These are phyloP conservation scores for Nothocercus julius DNA, from an alignment of 2,113 vertebrate species.

Conservation along the genomic window DNA sequence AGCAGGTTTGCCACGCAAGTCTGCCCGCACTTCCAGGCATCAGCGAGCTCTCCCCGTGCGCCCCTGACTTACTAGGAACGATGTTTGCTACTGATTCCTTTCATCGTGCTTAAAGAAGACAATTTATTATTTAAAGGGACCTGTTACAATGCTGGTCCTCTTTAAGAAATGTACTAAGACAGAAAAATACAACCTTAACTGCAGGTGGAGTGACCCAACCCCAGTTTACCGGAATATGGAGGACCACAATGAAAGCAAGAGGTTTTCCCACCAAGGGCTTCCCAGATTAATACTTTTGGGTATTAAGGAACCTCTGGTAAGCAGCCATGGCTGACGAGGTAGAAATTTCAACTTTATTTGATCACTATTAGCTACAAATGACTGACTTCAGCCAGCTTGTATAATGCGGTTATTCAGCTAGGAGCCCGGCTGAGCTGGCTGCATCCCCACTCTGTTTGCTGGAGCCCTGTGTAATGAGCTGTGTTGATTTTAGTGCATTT, in stretches of 20 bases:
- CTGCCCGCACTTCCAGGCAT: neutral
- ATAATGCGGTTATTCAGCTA: neutral
- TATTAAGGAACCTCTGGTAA: neutral
- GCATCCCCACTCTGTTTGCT: neutral
- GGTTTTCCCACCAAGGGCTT: neutral
- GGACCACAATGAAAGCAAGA: neutral
- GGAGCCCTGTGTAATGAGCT: neutral
- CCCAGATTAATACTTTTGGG: neutral
- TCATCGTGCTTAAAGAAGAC: neutral
- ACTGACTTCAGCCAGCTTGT: neutral
- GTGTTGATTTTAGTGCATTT: neutral
- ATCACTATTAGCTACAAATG: neutral
- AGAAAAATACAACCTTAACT: neutral
- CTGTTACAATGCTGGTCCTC: neutral
- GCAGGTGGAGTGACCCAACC: neutral
- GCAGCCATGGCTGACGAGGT: neutral
- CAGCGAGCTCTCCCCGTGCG: neutral
- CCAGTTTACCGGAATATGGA: neutral
- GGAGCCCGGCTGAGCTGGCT: neutral
- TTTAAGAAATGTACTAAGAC: neutral
- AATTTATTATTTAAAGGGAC: too few species aligned
- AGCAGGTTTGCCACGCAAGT: neutral
- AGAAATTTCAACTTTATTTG: neutral
- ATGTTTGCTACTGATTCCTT: neutral
- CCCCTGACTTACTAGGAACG: neutral